phyloP scores from a whole-genome alignment of 2,797 vertebrate genomes.

The Lates japonicus region DNA sequence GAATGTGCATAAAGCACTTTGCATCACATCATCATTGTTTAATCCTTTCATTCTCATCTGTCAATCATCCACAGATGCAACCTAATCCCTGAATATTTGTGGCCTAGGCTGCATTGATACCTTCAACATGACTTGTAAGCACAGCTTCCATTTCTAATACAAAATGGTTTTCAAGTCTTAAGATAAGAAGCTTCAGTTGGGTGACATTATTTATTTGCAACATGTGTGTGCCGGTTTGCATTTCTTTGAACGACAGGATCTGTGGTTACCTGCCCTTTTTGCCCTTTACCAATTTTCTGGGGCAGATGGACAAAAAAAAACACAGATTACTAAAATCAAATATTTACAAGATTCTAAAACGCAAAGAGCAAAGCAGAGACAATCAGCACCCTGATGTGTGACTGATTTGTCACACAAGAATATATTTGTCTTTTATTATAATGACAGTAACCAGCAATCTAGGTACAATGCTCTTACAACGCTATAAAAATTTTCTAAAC shows the following conservation, averaged over 20 bases:
- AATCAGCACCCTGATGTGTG: slow-evolving; percentile 23
- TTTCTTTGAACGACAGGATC: slow-evolving; percentile 62
- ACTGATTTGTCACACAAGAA: slow-evolving; percentile 28
- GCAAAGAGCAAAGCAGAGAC: slow-evolving; percentile 16
- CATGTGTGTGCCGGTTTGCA: slow-evolving; percentile 52
- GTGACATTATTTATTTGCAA: slow-evolving; percentile 63
- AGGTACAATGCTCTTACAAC: neutral
- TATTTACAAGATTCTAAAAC: slow-evolving; percentile 40
- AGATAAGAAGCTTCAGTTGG: slow-evolving; percentile 67
- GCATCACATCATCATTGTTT: slow-evolving; percentile 75
- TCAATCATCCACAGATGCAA: slow-evolving; percentile 74
- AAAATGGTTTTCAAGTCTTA: slow-evolving; percentile 62
- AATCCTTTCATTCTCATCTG: slow-evolving; percentile 75
- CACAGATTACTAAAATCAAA: slow-evolving; percentile 39
- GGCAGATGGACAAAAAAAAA: slow-evolving; percentile 44
- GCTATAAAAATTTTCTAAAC: slow-evolving; percentile 19
- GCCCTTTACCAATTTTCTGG: slow-evolving; percentile 57
- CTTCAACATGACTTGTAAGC: slow-evolving; percentile 63
- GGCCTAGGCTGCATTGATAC: slow-evolving; percentile 63
- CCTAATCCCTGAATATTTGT: slow-evolving; percentile 74
- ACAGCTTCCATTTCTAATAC: slow-evolving; percentile 57
- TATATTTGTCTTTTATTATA: slow-evolving; percentile 16
- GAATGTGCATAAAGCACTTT: slow-evolving; percentile 76
- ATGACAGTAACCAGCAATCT: slow-evolving; percentile 14
- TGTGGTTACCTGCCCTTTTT: slow-evolving; percentile 55